Evolutionary conservation across 1,140 invertebrate genomes (phyloP), one percentile per base, ranked within the genome.

Genomic region (Hyles vespertilio): DNA sequence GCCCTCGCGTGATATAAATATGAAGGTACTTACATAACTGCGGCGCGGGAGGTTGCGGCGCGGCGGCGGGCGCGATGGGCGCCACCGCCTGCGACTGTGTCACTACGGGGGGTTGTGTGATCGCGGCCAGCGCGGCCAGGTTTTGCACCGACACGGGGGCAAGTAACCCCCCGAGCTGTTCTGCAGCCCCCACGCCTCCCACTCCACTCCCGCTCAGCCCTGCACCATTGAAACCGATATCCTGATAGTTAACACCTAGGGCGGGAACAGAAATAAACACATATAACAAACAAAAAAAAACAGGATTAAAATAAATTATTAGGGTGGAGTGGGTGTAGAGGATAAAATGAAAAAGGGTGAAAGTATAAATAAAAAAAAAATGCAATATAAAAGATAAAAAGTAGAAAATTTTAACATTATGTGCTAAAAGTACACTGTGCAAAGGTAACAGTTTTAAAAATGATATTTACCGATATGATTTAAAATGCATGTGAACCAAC

Each of bases 121-220:
- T 96, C 8, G 96, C 95, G 40, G 96, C 96, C 67, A 97, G 89
- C 33, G 96, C 96, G 57, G 96, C 96, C 72, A 98, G 87, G 87
- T 97, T 97, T 89, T 97, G 96, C 87, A 97, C 94, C 65, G 94
- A 95, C 90, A 97, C 95, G 32, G 95, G 95, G 67, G 93, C 93
- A 74, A 95, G 83, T 32, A 93, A 72, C 81, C 70, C 91, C 75
- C 73, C 91, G 87, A 63, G 92, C 89, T 73, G 92, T 83, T 87
- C 91, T 56, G 70, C 80, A 51, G 69, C 87, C 63, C 63, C 90
- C 56, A 77, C 61, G 2, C 60, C 67, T 12, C 63, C 59, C 7
- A 72, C 73, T 1, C 70, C 70, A 48, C 67, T 46, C 73, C 90
- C 59, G 61, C 89, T 89, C 62, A 92, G 87, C 55, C 91, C 91